Conservation (phyloP, 2,888 invertebrate genomes). For the Drosophila multiciliata region DNA sequence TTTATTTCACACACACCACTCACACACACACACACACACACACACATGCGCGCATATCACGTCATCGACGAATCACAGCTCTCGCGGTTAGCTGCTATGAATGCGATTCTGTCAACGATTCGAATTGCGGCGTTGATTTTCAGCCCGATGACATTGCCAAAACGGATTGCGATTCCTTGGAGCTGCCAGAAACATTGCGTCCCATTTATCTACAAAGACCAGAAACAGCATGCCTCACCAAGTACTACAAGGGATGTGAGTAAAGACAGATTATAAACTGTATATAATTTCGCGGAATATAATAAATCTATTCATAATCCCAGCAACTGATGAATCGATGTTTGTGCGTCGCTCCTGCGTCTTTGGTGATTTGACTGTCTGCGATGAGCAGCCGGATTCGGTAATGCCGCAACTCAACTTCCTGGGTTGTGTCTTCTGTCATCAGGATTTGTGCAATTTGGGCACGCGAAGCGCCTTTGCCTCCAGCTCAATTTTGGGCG, state of each 20-base stretch:
- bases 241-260: conserved; percentile 76
- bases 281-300: background rate
- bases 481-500: background rate
- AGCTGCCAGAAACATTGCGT: conserved; percentile 69
- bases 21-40: conserved; percentile 9
- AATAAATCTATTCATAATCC: background rate
- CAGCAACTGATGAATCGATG: conserved; percentile 50
- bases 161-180: conserved; percentile 74
- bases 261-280: conserved; percentile 9
- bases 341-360: conserved; percentile 76
- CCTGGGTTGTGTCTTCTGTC: conserved; percentile 65
- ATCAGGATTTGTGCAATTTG: conserved; percentile 70
- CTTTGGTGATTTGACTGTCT: conserved; percentile 65
- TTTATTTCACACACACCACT: conserved; percentile 3
- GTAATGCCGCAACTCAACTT: conserved; percentile 61
- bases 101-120: conserved; percentile 81
- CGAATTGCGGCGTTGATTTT: conserved; percentile 72
- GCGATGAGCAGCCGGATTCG: conserved; percentile 70
- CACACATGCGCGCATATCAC: conserved; percentile 52
- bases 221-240: conserved; percentile 81
- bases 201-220: conserved; percentile 55
- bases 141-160: conserved; percentile 69
- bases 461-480: conserved; percentile 14
- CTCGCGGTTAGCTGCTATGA: conserved; percentile 81
- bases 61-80: conserved; percentile 60